These are phyloP conservation scores for Hyposoter dolosus DNA, from an alignment of 2,888 invertebrate genomes.

Conservation along the genomic window DNA sequence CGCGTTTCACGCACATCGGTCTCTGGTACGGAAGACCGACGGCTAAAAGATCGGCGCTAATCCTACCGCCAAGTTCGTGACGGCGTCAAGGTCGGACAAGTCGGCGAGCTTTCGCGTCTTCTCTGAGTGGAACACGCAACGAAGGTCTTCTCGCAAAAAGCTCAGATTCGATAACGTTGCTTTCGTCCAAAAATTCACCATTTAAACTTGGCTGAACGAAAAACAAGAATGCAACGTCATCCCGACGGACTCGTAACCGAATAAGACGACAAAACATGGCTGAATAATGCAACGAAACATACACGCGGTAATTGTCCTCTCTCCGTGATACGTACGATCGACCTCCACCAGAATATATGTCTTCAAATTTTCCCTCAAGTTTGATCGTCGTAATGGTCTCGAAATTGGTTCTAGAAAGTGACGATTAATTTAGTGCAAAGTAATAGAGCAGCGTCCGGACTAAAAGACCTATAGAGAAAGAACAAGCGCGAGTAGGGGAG, in stretches of 20 bases:
- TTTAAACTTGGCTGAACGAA: neutral
- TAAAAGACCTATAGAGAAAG: neutral
- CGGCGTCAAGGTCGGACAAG: neutral
- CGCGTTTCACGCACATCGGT: neutral
- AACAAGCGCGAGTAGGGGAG: neutral
- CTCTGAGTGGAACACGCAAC: neutral
- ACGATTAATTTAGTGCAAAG: slow-evolving; percentile 6
- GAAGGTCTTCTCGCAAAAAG: neutral
- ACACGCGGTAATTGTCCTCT: neutral
- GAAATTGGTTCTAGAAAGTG: neutral
- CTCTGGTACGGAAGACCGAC: neutral
- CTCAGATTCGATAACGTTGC: neutral
- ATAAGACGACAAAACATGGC: neutral
- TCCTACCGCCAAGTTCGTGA: neutral
- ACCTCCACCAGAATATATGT: too few species aligned
- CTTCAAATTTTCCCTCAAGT: neutral
- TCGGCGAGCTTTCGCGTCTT: neutral
- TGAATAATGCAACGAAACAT: neutral
- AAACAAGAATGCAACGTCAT: neutral
- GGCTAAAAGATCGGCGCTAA: slow-evolving; percentile 1
- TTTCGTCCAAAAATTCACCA: neutral
- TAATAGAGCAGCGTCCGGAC: neutral
- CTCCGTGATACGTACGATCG: neutral
- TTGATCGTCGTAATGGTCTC: neutral
- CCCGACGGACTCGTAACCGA: neutral